Base-by-base conservation (phyloP, 2,113 vertebrate species). In the Rhizomys pruinosus region DNA sequence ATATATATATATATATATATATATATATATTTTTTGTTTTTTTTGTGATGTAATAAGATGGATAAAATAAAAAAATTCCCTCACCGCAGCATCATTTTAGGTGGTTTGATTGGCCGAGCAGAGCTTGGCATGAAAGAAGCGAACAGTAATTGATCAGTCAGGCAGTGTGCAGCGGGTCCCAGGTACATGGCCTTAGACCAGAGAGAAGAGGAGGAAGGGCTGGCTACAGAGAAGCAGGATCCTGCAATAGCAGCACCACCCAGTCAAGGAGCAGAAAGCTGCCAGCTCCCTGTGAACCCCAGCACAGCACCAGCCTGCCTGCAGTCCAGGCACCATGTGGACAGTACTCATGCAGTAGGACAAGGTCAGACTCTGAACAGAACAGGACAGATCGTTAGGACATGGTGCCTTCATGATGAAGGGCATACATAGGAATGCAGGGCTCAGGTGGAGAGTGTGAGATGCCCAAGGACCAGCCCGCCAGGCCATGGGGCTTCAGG, bases 401-500 rank as follows among this genome's bases (percentile, higher is more conserved):
- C 8, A 44, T 0, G 16, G 4, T 32, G 8, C 23, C 73, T 52
- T n/a, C 44, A 9, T 1, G 23, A 39, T 71, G n/a, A 77, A 25
- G 52, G 59, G 8, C 29, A 64, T 9, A 1, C 37, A 1, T 1
- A 12, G 3, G 7, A 25, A 86, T 20, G 15, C 37, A 25, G 81
- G 27, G 15, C 37, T 55, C 23, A 3, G 32, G 42, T 68, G 64
- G 25, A 15, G 7, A 27, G 32, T 0, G 1, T 7, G 61, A 20
- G 29, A 17, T 9, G 9, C 32, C 47, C 34, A 17, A 1, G 5
- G 47, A 10, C 23, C 13, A 63, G 42, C 39, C 32, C 16, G 5
- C 16, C 13, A 59, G 22, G 1, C 16, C 29, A 1, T 2, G 1
- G 2, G 0, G 22, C 32, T 47, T 74, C 52, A 11, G 3, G 2